These are phyloP conservation scores for Periplaneta americana DNA, from an alignment of 1,140 invertebrate species.

Conservation along the genomic window DNA sequence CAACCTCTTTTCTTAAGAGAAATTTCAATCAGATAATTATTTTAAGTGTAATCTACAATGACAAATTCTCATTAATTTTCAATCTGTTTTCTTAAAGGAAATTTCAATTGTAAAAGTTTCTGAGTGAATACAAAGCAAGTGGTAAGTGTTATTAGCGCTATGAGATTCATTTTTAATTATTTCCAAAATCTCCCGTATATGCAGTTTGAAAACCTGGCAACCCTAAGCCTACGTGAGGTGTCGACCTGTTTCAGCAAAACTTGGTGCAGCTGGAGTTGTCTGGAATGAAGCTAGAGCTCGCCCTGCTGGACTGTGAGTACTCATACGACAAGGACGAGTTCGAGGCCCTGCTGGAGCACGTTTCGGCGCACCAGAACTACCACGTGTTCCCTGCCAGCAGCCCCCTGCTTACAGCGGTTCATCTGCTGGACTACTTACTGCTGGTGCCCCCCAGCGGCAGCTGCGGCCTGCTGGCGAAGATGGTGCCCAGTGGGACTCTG, in stretches of 20 bases:
- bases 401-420: neutral
- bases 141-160: too few species aligned
- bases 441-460: neutral
- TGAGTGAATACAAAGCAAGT: too few species aligned
- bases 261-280: neutral
- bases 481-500: neutral
- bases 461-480: neutral
- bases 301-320: neutral
- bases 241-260: neutral
- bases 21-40: too few species aligned
- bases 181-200: too few species aligned
- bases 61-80: too few species aligned
- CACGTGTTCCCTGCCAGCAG: neutral
- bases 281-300: neutral
- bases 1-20: too few species aligned
- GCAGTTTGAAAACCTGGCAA: too few species aligned
- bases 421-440: neutral
- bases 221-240: too few species aligned
- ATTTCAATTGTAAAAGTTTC: too few species aligned
- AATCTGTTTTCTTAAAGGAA: too few species aligned
- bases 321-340: neutral
- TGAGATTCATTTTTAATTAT: too few species aligned
- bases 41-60: too few species aligned
- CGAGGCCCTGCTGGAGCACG: neutral
- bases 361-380: neutral